Percentiles rank a stretch among this genome's conserved stretches.
These are phyloP conservation scores for Dryococelus australis DNA, from an alignment of 2,888 invertebrate species.

Conservation along the genomic window DNA sequence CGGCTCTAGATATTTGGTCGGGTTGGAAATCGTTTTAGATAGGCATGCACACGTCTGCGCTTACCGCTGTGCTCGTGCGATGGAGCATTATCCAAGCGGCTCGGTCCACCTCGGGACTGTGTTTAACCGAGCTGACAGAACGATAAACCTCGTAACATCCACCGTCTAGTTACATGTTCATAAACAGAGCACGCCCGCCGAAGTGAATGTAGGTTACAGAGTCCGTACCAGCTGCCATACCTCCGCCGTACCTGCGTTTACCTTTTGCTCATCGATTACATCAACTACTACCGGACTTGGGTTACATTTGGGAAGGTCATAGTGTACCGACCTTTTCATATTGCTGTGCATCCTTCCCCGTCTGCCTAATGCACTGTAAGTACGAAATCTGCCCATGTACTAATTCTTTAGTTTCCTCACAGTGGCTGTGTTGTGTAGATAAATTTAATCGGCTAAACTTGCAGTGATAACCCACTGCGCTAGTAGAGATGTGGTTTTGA, in stretches of 20 bases:
- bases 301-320: neutral
- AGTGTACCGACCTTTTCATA: too few species aligned
- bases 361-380: too few species aligned
- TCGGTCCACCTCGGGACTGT: neutral
- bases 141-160: neutral
- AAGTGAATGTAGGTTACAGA: neutral
- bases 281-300: neutral
- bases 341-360: too few species aligned
- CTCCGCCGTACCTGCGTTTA: neutral
- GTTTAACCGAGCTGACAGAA: neutral
- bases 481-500: too few species aligned
- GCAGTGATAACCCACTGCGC: too few species aligned
- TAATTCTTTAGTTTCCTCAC: too few species aligned
- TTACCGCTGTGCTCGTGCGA: neutral
- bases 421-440: too few species aligned
- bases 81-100: neutral
- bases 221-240: neutral
- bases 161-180: neutral
- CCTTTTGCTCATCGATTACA: neutral
- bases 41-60: too few species aligned
- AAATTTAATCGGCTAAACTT: too few species aligned
- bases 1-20: too few species aligned
- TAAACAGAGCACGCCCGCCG: constrained; percentile 1
- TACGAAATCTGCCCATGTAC: too few species aligned
- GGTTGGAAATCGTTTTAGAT: too few species aligned